Evolutionary conservation across 2,797 vertebrate genomes (phyloP).

Genomic region (Glyptemys insculpta): DNA sequence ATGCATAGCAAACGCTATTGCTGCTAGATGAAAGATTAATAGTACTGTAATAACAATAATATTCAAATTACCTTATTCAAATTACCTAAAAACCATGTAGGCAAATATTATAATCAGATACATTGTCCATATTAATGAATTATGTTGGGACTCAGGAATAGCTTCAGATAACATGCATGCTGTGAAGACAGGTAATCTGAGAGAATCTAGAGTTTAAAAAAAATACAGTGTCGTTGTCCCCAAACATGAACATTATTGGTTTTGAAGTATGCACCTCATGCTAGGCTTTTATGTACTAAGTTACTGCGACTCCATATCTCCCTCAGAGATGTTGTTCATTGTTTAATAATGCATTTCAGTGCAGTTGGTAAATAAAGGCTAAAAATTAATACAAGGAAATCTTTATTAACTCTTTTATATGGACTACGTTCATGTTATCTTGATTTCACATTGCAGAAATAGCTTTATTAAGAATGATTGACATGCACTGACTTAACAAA

Average conservation of each 20-base stretch:
- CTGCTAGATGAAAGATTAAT: not conserved
- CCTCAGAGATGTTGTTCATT: slow-evolving; percentile 52
- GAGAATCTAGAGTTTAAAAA: not conserved
- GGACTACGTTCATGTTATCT: slow-evolving; percentile 27
- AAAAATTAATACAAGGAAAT: slow-evolving; percentile 33
- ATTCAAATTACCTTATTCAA: not conserved
- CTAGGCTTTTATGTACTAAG: slow-evolving; percentile 47
- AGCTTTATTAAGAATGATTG: not conserved
- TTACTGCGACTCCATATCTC: not conserved
- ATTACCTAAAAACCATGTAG: not conserved
- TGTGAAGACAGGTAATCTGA: not conserved
- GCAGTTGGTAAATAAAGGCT: slow-evolving; percentile 53
- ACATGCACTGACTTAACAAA: slow-evolving; percentile 23
- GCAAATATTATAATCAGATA: not conserved
- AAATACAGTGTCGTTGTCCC: not conserved
- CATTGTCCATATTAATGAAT: not conserved
- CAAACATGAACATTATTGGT: not conserved
- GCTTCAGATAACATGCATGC: not conserved
- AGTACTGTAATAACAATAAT: not conserved
- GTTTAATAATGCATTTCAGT: slow-evolving; percentile 54
- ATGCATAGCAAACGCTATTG: not conserved
- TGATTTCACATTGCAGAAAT: slow-evolving; percentile 38
- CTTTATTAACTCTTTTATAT: slow-evolving; percentile 11
- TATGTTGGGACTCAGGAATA: not conserved
- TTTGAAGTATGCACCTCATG: slow-evolving; percentile 18